A percentile compares a stretch with the other conserved stretches of the same genome.
These are phyloP conservation scores for Cardinalis cardinalis DNA, from an alignment of 2,113 vertebrate genomes.

Conservation along the genomic window DNA sequence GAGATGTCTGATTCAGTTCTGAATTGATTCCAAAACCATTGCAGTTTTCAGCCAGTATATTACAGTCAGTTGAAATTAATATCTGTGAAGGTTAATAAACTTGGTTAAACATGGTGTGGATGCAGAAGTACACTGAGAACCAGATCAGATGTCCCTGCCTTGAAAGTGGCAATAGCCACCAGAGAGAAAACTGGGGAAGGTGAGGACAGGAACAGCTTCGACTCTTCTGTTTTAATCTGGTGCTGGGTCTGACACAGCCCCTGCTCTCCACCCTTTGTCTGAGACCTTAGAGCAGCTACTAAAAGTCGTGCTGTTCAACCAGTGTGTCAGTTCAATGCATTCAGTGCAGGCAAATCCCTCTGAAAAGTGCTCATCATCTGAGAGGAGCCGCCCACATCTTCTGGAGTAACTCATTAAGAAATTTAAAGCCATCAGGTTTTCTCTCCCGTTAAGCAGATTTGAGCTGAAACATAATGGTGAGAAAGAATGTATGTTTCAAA, in stretches of 20 bases:
- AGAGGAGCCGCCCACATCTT: not conserved
- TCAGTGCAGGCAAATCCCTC: not conserved
- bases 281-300: not conserved
- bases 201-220: not conserved
- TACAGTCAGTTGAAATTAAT: constrained; percentile 21
- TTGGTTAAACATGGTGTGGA: not conserved
- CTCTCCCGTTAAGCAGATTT: not conserved
- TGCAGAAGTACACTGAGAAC: not conserved
- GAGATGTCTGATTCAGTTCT: not conserved
- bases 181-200: not conserved
- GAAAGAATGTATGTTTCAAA: not conserved
- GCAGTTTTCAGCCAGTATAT: not conserved
- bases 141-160: not conserved
- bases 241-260: not conserved
- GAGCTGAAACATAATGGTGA: not conserved
- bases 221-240: not conserved
- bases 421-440: not conserved
- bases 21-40: not conserved
- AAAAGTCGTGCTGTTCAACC: not conserved
- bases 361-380: not conserved
- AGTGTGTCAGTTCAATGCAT: not conserved
- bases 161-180: not conserved
- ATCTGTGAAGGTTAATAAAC: not conserved
- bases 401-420: not conserved
- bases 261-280: not conserved